phyloP scores from a whole-genome alignment of 37 sponge, comb jelly and placozoan species.

The Lycopodina hypogea region DNA sequence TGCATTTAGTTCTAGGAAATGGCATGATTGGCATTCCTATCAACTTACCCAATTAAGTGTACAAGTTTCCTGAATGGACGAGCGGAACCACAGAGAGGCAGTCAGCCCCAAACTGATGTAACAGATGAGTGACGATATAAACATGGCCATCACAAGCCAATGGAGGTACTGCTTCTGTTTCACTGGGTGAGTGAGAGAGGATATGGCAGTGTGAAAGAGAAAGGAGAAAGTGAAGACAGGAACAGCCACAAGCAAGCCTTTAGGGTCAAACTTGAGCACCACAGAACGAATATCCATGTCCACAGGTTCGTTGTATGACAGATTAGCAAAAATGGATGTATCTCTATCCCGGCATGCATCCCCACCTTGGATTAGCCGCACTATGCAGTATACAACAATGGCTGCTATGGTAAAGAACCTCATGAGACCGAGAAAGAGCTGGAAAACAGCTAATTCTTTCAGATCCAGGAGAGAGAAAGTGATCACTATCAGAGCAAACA shows the following conservation, averaged over 20 bases:
- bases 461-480: slow-evolving; percentile 69
- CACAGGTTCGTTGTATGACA: not conserved
- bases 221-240: slow-evolving; percentile 82
- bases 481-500: slow-evolving; percentile 68
- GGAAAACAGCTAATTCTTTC: slow-evolving; percentile 80
- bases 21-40: too few species aligned
- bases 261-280: slow-evolving; percentile 49
- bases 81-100: slow-evolving; percentile 73
- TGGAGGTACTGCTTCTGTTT: slow-evolving; percentile 56
- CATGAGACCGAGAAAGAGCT: slow-evolving; percentile 68
- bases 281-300: not conserved
- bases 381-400: slow-evolving; percentile 71
- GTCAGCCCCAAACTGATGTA: slow-evolving; percentile 74
- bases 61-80: slow-evolving; percentile 57
- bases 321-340: not conserved
- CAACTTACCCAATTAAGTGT: slow-evolving; percentile 84
- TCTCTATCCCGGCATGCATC: not conserved
- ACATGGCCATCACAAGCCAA: slow-evolving; percentile 52
- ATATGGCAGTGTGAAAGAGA: slow-evolving; percentile 73
- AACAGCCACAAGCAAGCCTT: slow-evolving; percentile 70
- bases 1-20: too few species aligned
- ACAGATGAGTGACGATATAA: slow-evolving; percentile 32
- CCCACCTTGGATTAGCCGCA: slow-evolving; percentile 22
- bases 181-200: slow-evolving; percentile 74
- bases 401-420: slow-evolving; percentile 58